Evolutionary conservation across 2,113 vertebrate species (phyloP).

Genomic region (Campylomormyrus tamandua): DNA sequence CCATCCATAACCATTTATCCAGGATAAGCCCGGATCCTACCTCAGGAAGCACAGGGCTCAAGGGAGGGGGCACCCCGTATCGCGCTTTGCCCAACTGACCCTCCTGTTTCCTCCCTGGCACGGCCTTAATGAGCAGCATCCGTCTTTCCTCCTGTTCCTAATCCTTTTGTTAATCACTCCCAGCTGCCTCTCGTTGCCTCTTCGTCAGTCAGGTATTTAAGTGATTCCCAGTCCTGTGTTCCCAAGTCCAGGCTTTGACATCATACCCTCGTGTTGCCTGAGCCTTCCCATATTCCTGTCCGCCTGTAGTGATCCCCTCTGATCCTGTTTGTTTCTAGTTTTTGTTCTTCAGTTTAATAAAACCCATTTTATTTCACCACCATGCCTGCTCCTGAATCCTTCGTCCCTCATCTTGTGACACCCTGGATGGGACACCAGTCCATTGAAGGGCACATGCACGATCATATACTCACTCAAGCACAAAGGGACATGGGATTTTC

Average conservation of each 20-base stretch:
- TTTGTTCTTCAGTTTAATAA: not conserved
- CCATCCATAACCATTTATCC: not conserved
- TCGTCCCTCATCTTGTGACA: not conserved
- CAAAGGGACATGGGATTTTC: not conserved
- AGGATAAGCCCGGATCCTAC: not conserved
- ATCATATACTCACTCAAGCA: not conserved
- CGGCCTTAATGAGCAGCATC: no score
- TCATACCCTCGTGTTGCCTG: not conserved
- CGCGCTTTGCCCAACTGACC: no score
- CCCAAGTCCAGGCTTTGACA: not conserved
- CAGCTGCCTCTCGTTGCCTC: not conserved
- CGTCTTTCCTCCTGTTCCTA: not conserved
- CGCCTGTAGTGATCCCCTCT: not conserved
- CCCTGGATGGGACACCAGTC: not conserved
- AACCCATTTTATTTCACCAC: not conserved
- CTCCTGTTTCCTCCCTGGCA: no score
- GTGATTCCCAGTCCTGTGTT: not conserved
- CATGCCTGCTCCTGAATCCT: not conserved
- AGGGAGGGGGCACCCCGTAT: not conserved
- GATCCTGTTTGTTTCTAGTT: not conserved
- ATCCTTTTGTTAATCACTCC: not conserved
- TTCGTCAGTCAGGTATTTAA: not conserved
- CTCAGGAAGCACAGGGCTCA: not conserved
- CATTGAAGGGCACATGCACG: not conserved
- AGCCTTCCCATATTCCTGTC: not conserved